Base-by-base conservation (phyloP, 2,797 vertebrate genomes). In the Trachurus trachurus region DNA sequence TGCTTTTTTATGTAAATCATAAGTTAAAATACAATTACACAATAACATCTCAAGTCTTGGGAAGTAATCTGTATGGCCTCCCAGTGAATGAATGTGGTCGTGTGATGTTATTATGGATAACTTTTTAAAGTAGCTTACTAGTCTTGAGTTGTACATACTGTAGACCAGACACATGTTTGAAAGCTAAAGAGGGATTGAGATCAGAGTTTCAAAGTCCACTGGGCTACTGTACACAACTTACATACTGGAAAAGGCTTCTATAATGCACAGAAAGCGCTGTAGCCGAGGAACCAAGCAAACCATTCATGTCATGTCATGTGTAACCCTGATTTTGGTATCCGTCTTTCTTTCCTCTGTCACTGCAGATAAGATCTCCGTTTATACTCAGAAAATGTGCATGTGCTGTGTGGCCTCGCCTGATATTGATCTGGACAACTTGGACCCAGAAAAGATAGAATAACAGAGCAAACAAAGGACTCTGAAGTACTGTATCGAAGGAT, bases 301-400 rank as follows among this genome's bases (percentile, higher is more conserved):
- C 10, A 26, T 5, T 26, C 39, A 19, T 13, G 21, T 26, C 39
- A 19, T 13, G 21, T 15, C 57, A 10, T 58, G 0, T 40, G 10
- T 13, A 71, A 61, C 13, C 1, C 4, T 60, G 21, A 58, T 50
- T 29, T 53, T 70, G 39, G 40, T 57, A 6, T 42, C 8, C 5
- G 44, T 58, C 49, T 22, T 12, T 56, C 17, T 39, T 56, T 53
- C 53, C 19, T 6, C 5, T 74, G 12, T 81, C 57, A 1, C 58
- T 75, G 16, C 58, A 97, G 96, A 93, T 83, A 17, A 42, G 16
- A 7, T 96, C 42, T 96, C 95, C 10, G 71, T 94, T 40, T 78
- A 70, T 81, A 94, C 92, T 13, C 96, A 97, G 78, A 96, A 96
- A 86, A 61, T 96, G 74, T 96, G 93, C 75, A 77, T 95, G 80